Evolutionary conservation across 1,140 invertebrate genomes (phyloP), one percentile per base, ranked within the genome.

Genomic region (Drosophila mauritiana): DNA sequence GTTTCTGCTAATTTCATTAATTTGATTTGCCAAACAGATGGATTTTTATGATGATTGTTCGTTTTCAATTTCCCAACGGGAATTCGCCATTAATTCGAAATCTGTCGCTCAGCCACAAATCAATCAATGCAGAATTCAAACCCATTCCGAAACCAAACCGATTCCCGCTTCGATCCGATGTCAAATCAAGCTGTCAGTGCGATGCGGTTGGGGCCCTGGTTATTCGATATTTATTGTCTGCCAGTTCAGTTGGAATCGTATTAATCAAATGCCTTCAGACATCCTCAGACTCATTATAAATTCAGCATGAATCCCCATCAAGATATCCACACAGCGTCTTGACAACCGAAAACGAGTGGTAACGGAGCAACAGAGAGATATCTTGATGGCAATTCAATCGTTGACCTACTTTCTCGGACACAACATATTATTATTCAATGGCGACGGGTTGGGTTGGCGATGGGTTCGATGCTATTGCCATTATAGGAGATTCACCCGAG

Each of bases 361-460:
- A 53, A 12, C 64, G 46, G n/a, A 25, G 59, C 72, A 67, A 80
- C 46, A 34, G 27, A 56, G 27, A 56, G 22, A 45, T 36, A 69
- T 61, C 40, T 78, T 76, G 74, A 80, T 85, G 83, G 63, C 58
- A 76, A 85, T 68, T 65, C 77, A 89, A 84, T 84, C 64, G 65
- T 43, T 89, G 84, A 89, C 84, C 80, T 89, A 89, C 72, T 84
- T 89, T 88, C 11, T 34, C 22, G 52, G 51, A 74, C 70, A 63
- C 13, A 74, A 36, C 34, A 55, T 56, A 63, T 42, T 39, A 37
- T 40, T 25, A 13, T 22, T 22, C 20, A 17, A 46, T 31, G 31
- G 8, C n/a, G 20, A 46, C 46, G 62, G 48, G 62, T 69, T 56
- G 49, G 36, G 34, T 10, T 31, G 31, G 31, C 31, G 20, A 51